Evolutionary conservation across 1,140 invertebrate genomes (phyloP).

Genomic region (Tetragonula clypearis): DNA sequence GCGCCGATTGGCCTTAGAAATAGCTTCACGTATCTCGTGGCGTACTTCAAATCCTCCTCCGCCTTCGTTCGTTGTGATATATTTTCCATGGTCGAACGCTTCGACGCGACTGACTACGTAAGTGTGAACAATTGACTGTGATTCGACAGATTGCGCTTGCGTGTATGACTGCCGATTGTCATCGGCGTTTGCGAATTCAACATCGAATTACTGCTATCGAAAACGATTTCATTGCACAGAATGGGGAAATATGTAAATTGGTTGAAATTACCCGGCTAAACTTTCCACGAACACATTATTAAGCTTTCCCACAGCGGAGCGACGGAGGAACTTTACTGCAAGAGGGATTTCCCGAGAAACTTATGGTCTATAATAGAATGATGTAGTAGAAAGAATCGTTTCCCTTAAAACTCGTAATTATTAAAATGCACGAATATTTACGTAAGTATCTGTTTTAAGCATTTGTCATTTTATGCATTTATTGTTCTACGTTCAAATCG

Average conservation of each 20-base stretch:
- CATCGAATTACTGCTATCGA: background rate
- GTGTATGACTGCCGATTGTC: background rate
- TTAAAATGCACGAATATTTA: too few relatives aligned
- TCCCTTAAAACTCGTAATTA: too few relatives aligned
- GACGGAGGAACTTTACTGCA: background rate
- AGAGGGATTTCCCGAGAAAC: background rate
- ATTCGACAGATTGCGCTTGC: constrained; percentile 25
- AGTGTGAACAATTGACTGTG: background rate
- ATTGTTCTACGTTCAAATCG: too few relatives aligned
- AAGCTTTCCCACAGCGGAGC: background rate
- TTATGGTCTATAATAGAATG: background rate
- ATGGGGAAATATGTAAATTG: background rate
- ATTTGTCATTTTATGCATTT: too few relatives aligned
- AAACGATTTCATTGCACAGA: background rate
- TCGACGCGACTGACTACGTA: background rate
- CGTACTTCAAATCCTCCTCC: constrained; percentile 18
- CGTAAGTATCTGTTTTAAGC: too few relatives aligned
- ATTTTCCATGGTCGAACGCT: background rate
- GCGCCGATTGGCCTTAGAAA: constrained; percentile 46
- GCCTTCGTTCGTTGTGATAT: background rate
- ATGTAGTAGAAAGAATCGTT: too few relatives aligned
- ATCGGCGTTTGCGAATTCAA: background rate
- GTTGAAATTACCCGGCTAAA: background rate
- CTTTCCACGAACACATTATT: background rate
- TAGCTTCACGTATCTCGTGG: background rate